These are phyloP conservation scores for Cygnus buccinator DNA, from an alignment of 2,113 vertebrate species.

Conservation along the genomic window DNA sequence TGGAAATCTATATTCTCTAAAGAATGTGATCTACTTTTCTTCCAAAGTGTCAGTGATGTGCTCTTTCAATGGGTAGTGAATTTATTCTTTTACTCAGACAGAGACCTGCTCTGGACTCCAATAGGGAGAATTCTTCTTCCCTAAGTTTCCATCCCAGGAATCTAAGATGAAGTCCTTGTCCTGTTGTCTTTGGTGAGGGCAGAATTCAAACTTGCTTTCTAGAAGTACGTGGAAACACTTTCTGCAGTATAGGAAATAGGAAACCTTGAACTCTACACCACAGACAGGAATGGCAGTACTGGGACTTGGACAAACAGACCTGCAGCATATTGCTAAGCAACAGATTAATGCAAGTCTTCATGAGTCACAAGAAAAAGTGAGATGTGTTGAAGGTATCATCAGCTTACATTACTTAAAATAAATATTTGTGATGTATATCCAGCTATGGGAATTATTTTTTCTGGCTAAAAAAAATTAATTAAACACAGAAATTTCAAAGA, in stretches of 20 bases:
- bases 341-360: not conserved
- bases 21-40: not conserved
- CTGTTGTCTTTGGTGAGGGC: not conserved
- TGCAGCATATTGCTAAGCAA: too few species aligned
- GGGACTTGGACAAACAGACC: not conserved
- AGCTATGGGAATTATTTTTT: too few species aligned
- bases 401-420: not conserved
- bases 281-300: not conserved
- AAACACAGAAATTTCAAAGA: not conserved
- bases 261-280: not conserved
- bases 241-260: not conserved
- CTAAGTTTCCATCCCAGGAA: not conserved
- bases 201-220: not conserved
- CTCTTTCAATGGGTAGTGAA: not conserved
- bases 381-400: not conserved
- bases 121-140: not conserved
- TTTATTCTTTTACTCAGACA: not conserved
- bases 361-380: not conserved
- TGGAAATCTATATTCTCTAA: not conserved
- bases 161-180: not conserved
- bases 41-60: not conserved
- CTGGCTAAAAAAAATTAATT: not conserved
- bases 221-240: not conserved
- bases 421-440: too few species aligned
- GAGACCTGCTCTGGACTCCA: not conserved